Conservation (phyloP, 2,797 vertebrate genomes). For the Sebastes minor region DNA sequence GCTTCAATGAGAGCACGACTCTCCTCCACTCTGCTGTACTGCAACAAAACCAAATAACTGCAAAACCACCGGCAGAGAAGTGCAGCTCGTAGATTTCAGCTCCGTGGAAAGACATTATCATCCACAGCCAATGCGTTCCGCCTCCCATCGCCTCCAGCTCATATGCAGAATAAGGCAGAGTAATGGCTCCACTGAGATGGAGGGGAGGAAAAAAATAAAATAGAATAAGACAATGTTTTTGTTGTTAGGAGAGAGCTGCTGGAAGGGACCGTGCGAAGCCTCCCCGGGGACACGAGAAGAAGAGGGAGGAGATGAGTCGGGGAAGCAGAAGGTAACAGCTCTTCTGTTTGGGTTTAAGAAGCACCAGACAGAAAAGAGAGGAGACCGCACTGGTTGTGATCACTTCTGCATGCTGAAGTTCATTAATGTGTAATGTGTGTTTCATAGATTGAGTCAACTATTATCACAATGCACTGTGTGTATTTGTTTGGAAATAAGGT, state of each 20-base stretch:
- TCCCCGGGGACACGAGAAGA: constrained; percentile 45
- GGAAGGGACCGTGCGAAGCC: constrained; percentile 39
- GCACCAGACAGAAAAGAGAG: constrained; percentile 1
- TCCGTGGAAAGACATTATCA: constrained; percentile 52
- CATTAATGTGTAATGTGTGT: constrained; percentile 15
- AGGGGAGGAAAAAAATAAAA: constrained; percentile 41
- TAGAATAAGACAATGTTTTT: constrained; percentile 58
- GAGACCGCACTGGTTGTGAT: constrained; percentile 4
- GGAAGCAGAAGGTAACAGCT: constrained; percentile 44
- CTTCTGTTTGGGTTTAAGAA: constrained; percentile 30
- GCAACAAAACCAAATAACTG: constrained; percentile 24
- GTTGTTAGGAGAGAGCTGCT: constrained; percentile 63
- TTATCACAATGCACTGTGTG: constrained; percentile 10
- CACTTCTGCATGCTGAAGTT: constrained; percentile 21
- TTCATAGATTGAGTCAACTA: constrained; percentile 34
- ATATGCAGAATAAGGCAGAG: constrained; percentile 58
- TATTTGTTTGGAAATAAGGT: constrained; percentile 52
- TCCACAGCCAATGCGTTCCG: constrained; percentile 46
- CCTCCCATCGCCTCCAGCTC: constrained; percentile 48
- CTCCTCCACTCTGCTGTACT: background rate
- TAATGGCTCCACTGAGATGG: constrained; percentile 53
- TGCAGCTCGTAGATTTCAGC: constrained; percentile 39
- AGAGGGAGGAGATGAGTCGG: constrained; percentile 32
- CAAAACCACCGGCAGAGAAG: constrained; percentile 31
- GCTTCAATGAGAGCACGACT: constrained; percentile 17